phyloP scores from a whole-genome alignment of 2,113 vertebrate genomes.

The Pholis gunnellus region DNA sequence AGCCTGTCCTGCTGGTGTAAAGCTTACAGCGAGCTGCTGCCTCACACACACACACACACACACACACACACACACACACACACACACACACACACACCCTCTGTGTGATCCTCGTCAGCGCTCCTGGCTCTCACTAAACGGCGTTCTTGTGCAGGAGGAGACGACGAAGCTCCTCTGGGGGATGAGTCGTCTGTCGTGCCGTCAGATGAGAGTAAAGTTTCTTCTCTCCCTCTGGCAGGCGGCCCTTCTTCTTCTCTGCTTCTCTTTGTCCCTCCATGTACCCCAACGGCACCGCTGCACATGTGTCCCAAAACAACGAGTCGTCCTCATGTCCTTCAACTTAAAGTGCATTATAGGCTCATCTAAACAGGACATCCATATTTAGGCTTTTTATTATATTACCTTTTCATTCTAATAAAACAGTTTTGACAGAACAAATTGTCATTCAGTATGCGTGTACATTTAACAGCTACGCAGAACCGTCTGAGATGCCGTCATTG shows the following conservation, averaged over 20 bases:
- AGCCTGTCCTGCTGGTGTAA: constrained; percentile 10
- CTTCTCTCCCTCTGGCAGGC: background rate
- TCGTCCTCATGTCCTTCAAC: constrained; percentile 19
- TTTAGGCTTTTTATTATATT: no score
- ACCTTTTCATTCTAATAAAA: no score
- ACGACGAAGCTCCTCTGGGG: constrained; percentile 17
- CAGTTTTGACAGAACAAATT: no score
- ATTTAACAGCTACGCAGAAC: no score
- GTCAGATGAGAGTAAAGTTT: constrained; percentile 18
- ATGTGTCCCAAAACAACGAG: background rate
- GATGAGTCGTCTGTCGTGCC: constrained; percentile 8
- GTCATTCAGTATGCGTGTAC: no score
- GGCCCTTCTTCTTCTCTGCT: background rate
- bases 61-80: background rate
- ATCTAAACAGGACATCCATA: no score
- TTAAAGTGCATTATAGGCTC: background rate
- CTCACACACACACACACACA: background rate
- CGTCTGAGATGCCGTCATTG: no score
- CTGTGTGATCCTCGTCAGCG: background rate
- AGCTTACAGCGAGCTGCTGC: constrained; percentile 16
- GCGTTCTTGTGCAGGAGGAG: background rate
- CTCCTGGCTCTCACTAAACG: constrained; percentile 29
- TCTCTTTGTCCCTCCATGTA: background rate
- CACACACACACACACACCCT: background rate
- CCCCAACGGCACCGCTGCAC: background rate